Percentiles rank a stretch among this genome's conserved stretches.
Evolutionary conservation across 1,140 invertebrate genomes (phyloP).

Genomic region (Sycobia sp.): DNA sequence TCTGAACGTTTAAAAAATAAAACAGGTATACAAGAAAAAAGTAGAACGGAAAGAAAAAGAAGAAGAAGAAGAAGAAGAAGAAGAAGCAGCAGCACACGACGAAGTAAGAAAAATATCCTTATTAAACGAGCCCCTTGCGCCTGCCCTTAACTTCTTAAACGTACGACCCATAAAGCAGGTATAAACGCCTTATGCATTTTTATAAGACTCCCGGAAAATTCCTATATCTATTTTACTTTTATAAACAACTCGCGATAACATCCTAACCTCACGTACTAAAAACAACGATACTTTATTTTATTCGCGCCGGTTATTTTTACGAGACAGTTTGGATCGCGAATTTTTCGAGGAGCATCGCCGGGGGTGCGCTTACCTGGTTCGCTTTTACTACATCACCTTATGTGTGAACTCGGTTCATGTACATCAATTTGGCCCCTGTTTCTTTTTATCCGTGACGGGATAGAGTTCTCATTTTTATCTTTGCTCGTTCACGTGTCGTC

Average conservation of each 20-base stretch:
- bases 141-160: constrained; percentile 4
- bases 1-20: not conserved
- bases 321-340: no score
- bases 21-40: not conserved
- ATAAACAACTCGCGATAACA: no score
- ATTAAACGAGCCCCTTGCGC: not conserved
- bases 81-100: not conserved
- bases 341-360: no score
- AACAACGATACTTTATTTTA: no score
- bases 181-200: constrained; percentile 30
- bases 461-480: not conserved
- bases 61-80: constrained; percentile 4
- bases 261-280: no score
- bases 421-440: no score
- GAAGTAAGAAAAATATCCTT: constrained; percentile 1
- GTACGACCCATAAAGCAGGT: constrained; percentile 11
- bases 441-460: no score
- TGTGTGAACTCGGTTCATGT: no score
- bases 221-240: no score
- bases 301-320: no score
- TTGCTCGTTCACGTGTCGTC: no score
- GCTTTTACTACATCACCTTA: constrained; percentile 8
- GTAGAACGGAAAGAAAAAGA: not conserved
- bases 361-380: constrained; percentile 25
- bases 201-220: constrained; percentile 10